Percentiles rank a stretch among this genome's conserved stretches.
Conservation (phyloP, 2,888 invertebrate genomes). For the Parochlus steinenii region DNA sequence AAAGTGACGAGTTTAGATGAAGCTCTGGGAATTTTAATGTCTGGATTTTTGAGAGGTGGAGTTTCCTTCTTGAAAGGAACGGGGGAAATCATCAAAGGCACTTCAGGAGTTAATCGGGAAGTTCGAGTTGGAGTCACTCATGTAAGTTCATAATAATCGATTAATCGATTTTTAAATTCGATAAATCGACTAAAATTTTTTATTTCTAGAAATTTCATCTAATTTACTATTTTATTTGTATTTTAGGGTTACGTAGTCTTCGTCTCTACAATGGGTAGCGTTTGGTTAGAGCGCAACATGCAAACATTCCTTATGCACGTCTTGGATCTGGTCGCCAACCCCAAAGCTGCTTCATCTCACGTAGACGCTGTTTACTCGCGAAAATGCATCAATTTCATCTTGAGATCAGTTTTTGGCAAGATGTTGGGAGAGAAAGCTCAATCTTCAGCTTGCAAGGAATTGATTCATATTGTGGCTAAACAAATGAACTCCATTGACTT, state of each 20-base stretch:
- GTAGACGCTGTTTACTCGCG: conserved; percentile 96
- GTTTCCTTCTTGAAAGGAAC: conserved; percentile 86
- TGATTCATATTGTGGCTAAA: conserved; percentile 77
- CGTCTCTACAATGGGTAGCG: conserved; percentile 80
- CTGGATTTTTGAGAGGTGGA: conserved; percentile 87
- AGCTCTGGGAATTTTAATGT: conserved; percentile 76
- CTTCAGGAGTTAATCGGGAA: conserved; percentile 84
- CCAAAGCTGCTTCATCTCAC: conserved; percentile 88
- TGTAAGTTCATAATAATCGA: conserved; percentile 40
- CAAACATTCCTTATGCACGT: conserved; percentile 75
- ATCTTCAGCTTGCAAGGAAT: conserved; percentile 84
- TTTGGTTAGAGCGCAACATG: conserved; percentile 89
- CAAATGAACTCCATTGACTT: conserved; percentile 93
- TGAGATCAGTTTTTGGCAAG: conserved; percentile 80
- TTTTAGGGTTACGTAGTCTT: conserved; percentile 96
- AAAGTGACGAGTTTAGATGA: conserved; percentile 67
- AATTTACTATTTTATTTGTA: too few species aligned
- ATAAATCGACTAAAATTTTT: background rate
- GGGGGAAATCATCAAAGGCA: conserved; percentile 90
- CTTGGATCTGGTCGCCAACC: conserved; percentile 84
- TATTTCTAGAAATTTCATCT: conserved; percentile 13
- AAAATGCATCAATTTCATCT: conserved; percentile 91
- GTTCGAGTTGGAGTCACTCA: conserved; percentile 95
- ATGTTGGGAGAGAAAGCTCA: conserved; percentile 96
- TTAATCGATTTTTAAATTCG: too few species aligned